Evolutionary conservation across 2,113 vertebrate species (phyloP), one percentile per base, ranked within the genome.

Genomic region (Paedocypris sp.): DNA sequence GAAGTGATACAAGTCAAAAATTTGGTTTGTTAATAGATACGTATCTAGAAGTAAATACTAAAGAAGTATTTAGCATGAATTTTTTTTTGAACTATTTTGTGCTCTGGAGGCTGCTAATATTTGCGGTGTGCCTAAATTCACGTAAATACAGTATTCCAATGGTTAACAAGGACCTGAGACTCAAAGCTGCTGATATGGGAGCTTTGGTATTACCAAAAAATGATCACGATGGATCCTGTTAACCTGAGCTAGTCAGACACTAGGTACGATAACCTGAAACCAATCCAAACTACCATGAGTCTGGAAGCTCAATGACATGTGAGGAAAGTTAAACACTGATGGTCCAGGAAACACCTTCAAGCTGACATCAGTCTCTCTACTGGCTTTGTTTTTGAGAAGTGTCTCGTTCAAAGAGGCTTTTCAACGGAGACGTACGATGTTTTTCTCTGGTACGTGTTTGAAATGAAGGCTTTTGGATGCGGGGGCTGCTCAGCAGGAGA

Each of bases 301-400:
- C 28, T 45, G 31, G 19, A 60, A 48, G 11, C 39, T 72, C 60
- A 69, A 75, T 75, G 69, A 75, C 67, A 67, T 41, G 72, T 75
- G 41, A 46, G 53, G 52, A 59, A 49, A 57, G 35, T 54, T 48
- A 6, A 59, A 12, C 2, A 36, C 43, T 50, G 22, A 11, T 6
- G 13, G n/a, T 43, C 18, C 31, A 16, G 31, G 60, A 60, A 16
- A 54, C 26, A 28, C 31, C 50, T 38, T 38, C 31, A 46, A 31
- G 4, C 20, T 4, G 38, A 62, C 12, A 28, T 20, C 4, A 1
- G 28, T 11, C 38, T 52, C 39, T 64, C 50, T 16, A 42, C 22
- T 46, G 43, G 8, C 39, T 53, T 38, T 12, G 10, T 26, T 23
- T 46, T 56, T 22, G 33, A 47, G 43, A 20, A 9, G 36, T 41